Evolutionary conservation across 2,888 invertebrate genomes (phyloP), one percentile per base, ranked within the genome.

Genomic region (Hyposoter dolosus): DNA sequence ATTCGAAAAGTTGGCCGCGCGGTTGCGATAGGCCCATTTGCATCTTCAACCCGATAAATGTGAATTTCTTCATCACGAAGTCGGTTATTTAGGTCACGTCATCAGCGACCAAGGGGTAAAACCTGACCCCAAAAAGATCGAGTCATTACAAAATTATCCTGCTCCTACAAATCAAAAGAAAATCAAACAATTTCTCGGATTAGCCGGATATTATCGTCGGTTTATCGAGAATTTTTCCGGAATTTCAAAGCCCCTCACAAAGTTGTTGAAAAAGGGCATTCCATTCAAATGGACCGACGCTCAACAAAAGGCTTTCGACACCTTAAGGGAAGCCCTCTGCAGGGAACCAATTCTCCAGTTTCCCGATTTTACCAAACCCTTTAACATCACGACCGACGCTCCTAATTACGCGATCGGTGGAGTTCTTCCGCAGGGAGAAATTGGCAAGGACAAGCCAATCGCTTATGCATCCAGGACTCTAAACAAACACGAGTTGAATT

Each of bases 361-460:
- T 19, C 86, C 89, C 10, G 82, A 88, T 66, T 88, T 87, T 15
- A 47, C 63, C 3, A 3, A 76, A n/a, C 71, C 65, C 1, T 89
- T 89, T 56, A 60, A 87, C 3, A 23, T 89, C 5, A 88, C 87
- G 5, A 87, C 85, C n/a, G n/a, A n/a, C n/a, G n/a, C n/a, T n/a
- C n/a, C n/a, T n/a, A n/a, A n/a, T n/a, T n/a, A n/a, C n/a, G 86
- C 87, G 0, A n/a, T n/a, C n/a, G n/a, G n/a, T n/a, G n/a, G n/a
- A n/a, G n/a, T n/a, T n/a, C n/a, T n/a, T n/a, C n/a, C n/a, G n/a
- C n/a, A n/a, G n/a, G n/a, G n/a, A n/a, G n/a, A n/a, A n/a, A n/a
- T n/a, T n/a, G n/a, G n/a, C n/a, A n/a, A n/a, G n/a, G n/a, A n/a
- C n/a, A n/a, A n/a, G n/a, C n/a, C n/a, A n/a, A n/a, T n/a, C n/a